phyloP scores from a whole-genome alignment of 2,113 vertebrate species.

The Mirza zaza region DNA sequence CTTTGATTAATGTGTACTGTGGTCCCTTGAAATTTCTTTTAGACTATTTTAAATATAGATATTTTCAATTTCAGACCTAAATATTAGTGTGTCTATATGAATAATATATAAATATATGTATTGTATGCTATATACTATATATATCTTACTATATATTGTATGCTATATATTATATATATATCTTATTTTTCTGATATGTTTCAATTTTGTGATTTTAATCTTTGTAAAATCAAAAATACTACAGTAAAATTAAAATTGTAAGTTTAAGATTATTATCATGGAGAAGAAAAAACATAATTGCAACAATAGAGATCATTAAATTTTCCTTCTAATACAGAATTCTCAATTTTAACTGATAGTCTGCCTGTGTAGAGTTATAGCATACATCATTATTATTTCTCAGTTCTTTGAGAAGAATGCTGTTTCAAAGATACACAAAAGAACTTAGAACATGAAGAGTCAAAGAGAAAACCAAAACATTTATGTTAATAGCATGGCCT shows the following conservation, averaged over 20 bases:
- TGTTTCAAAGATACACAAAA: neutral
- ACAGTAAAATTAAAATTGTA: neutral
- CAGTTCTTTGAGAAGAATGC: neutral
- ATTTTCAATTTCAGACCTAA: neutral
- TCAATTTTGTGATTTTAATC: neutral
- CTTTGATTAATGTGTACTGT: neutral
- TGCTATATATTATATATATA: neutral
- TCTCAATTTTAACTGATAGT: neutral
- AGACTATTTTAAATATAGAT: neutral
- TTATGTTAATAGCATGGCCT: neutral
- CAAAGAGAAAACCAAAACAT: neutral
- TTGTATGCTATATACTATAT: neutral
- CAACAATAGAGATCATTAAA: neutral
- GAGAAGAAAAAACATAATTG: neutral
- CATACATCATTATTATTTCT: neutral
- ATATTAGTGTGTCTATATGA: neutral
- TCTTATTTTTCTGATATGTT: neutral
- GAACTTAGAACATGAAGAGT: neutral
- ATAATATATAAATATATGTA: neutral
- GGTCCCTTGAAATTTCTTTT: neutral
- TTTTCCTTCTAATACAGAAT: neutral
- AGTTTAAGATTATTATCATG: neutral
- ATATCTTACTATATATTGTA: neutral
- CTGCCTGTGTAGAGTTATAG: neutral
- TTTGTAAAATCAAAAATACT: neutral